Evolutionary conservation across 2,888 invertebrate species (phyloP), one percentile per base, ranked within the genome.

Genomic region (Zonitis immaculata): DNA sequence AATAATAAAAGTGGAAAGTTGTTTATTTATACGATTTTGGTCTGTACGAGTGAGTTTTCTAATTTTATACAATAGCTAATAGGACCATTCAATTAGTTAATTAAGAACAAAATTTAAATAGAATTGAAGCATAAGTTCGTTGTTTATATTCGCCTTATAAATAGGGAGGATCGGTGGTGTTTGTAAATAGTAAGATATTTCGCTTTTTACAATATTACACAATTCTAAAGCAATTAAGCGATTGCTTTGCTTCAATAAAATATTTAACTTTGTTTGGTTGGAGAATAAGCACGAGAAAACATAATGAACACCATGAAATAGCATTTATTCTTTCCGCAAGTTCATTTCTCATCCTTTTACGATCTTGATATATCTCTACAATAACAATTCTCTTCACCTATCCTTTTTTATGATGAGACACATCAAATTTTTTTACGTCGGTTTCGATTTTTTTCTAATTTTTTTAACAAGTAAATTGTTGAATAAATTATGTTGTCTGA

Each of bases 161-260:
- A n/a, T n/a, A n/a, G n/a, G n/a, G 32, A 14, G 14, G 9, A 25
- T 25, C 25, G 25, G 14, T 43, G 44, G 54, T 42, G 59, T 58
- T 32, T 32, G 32, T 52, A 59, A 61, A 63, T 58, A 63, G 54
- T 51, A 48, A 52, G 56, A 57, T 59, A 54, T 16, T 57, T 49
- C 52, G 28, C 54, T 59, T 28, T 52, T 59, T 53, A 45, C 54
- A 54, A 55, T 53, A 49, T 32, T 14, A 14, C 14, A 58, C 63
- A 60, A 58, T 61, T 57, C 58, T 58, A 53, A 59, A 61, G 66
- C 67, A 66, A 69, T 67, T 69, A 69, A 65, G 66, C 62, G 65
- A 69, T 68, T 67, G 64, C 69, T 64, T 60, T 59, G 61, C 60
- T 57, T 57, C 64, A 63, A 64, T 68, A 66, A 68, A 69, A 69